phyloP scores from a whole-genome alignment of 2,888 invertebrate genomes.

The Agrochola litura region DNA sequence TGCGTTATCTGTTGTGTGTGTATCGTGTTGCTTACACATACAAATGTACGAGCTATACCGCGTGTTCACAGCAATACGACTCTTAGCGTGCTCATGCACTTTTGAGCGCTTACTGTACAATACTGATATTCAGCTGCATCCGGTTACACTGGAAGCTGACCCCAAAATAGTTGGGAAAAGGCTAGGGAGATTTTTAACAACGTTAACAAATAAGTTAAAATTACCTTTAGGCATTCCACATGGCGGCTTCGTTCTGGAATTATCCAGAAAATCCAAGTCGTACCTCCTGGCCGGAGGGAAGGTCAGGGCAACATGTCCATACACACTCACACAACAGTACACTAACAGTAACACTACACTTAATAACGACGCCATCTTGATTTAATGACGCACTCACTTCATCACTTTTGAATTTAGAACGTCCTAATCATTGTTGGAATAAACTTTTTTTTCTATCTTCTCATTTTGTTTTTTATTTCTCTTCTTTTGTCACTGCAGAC shows the following conservation, averaged over 20 bases:
- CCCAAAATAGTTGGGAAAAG: background rate
- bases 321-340: conserved; percentile 75
- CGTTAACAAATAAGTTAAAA: background rate
- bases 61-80: too few relatives aligned
- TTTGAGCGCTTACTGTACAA: too few relatives aligned
- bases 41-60: too few relatives aligned
- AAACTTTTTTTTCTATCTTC: conserved; percentile 36
- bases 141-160: background rate
- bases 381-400: conserved; percentile 55
- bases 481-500: conserved; percentile 15
- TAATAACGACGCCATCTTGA: conserved; percentile 76
- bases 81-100: too few relatives aligned
- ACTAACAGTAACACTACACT: conserved; percentile 76
- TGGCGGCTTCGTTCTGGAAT: conserved; percentile 96
- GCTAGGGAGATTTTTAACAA: background rate
- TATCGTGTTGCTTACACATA: too few relatives aligned
- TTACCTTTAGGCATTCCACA: conserved; percentile 99
- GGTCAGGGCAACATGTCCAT: conserved; percentile 95
- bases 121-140: background rate
- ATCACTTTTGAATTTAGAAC: conserved; percentile 66
- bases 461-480: conserved; percentile 45
- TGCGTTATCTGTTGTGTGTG: too few relatives aligned
- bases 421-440: conserved; percentile 63
- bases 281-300: conserved; percentile 97
- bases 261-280: conserved; percentile 98